A percentile compares a stretch with the other conserved stretches of the same genome.
phyloP scores from a whole-genome alignment of 2,797 vertebrate species.

The Gadopsis marmoratus region DNA sequence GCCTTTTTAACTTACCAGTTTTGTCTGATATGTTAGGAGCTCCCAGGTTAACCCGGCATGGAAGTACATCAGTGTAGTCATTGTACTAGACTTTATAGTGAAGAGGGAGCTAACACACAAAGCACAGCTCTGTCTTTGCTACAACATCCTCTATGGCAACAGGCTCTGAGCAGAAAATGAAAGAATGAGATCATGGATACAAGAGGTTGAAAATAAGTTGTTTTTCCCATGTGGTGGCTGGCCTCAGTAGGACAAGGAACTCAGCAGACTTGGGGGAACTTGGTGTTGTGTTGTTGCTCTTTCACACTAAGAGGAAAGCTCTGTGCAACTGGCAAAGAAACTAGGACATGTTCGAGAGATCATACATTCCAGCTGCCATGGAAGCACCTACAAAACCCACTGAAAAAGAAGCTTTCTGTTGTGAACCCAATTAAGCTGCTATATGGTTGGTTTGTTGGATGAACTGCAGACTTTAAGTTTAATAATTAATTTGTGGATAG shows the following conservation, averaged over 20 bases:
- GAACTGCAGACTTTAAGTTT: neutral
- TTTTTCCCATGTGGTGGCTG: neutral
- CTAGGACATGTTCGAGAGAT: slow-evolving; percentile 5
- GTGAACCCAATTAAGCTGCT: neutral
- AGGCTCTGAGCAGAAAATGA: slow-evolving; percentile 26
- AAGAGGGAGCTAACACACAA: slow-evolving; percentile 28
- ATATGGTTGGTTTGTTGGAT: neutral
- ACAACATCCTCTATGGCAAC: slow-evolving; percentile 34
- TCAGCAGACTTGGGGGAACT: slow-evolving; percentile 4
- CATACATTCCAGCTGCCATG: slow-evolving; percentile 8
- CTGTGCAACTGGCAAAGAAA: neutral
- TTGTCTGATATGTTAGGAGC: neutral
- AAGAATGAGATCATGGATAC: slow-evolving; percentile 36
- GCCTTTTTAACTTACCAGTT: slow-evolving; percentile 12
- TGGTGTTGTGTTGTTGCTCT: neutral
- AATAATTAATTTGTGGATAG: neutral
- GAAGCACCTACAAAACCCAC: slow-evolving; percentile 10
- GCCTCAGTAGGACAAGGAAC: slow-evolving; percentile 4
- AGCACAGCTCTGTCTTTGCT: slow-evolving; percentile 30
- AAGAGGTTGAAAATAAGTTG: slow-evolving; percentile 5
- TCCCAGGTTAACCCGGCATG: slow-evolving; percentile 24
- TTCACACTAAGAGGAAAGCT: neutral
- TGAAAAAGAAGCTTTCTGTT: neutral
- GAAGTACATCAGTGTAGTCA: slow-evolving; percentile 22
- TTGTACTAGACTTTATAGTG: slow-evolving; percentile 3